phyloP scores from a whole-genome alignment of 2,888 invertebrate species.

The Steinernema scapterisci region DNA sequence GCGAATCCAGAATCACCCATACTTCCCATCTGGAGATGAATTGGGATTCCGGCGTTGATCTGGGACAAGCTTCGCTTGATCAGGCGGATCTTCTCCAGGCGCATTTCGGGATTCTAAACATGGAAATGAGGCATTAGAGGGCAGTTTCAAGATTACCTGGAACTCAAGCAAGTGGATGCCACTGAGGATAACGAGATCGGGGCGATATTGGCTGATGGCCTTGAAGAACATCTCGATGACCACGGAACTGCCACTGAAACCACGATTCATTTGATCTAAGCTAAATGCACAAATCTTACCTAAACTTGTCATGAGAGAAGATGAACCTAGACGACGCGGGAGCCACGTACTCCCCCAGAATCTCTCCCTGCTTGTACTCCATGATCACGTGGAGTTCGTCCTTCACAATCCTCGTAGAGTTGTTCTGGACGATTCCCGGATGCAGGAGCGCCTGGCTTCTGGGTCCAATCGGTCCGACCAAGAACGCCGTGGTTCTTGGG shows the following conservation, averaged over 20 bases:
- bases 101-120: constrained; percentile 54
- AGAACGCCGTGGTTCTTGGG: constrained; percentile 68
- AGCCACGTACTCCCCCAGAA: constrained; percentile 68
- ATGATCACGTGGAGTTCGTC: constrained; percentile 71
- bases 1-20: constrained; percentile 68
- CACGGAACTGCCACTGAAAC: constrained; percentile 62
- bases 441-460: constrained; percentile 68
- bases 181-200: constrained; percentile 69
- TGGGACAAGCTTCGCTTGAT: constrained; percentile 67
- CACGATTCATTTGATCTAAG: neutral
- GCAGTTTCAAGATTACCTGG: constrained; percentile 50
- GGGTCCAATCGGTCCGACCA: constrained; percentile 71
- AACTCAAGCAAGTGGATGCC: constrained; percentile 70
- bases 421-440: constrained; percentile 67
- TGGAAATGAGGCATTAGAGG: neutral
- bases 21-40: constrained; percentile 70
- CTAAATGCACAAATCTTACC: constrained; percentile 45
- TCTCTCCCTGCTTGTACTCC: constrained; percentile 70
- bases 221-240: constrained; percentile 70
- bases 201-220: constrained; percentile 63
- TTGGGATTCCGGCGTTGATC: constrained; percentile 67
- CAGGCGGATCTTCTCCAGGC: constrained; percentile 65
- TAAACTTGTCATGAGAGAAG: constrained; percentile 69
- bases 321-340: constrained; percentile 70
- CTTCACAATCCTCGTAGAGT: constrained; percentile 62